Conservation (phyloP, 2,113 vertebrate genomes). For the Grammomys surdaster region DNA sequence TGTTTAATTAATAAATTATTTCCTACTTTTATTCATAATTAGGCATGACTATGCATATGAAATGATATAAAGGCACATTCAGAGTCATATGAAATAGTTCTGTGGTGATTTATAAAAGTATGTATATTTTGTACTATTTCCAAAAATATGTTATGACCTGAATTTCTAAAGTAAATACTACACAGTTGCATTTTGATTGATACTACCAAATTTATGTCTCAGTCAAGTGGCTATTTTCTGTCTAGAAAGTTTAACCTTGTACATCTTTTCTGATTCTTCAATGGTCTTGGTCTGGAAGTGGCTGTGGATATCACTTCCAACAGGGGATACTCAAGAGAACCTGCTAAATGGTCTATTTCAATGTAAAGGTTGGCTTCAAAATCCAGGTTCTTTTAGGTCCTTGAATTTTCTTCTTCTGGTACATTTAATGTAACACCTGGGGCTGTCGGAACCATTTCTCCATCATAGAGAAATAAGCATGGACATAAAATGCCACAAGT, state of each 20-base stretch:
- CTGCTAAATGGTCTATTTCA: background rate
- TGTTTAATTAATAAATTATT: slow-evolving; percentile 19
- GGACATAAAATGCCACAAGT: background rate
- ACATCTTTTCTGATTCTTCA: background rate
- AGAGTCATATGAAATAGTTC: background rate
- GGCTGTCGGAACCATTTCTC: background rate
- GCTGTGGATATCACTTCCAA: background rate
- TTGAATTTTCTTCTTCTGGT: background rate
- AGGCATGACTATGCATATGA: background rate
- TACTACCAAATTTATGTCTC: background rate
- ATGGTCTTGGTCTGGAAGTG: background rate
- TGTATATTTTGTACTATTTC: background rate
- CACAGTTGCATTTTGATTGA: background rate
- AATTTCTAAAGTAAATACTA: background rate
- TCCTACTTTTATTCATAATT: slow-evolving; percentile 12
- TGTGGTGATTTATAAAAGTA: background rate
- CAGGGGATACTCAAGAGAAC: background rate
- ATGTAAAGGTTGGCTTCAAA: background rate
- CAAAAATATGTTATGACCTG: background rate
- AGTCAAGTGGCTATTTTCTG: slow-evolving; percentile 4
- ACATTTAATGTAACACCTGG: background rate
- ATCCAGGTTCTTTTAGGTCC: background rate
- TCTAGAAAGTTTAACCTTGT: background rate
- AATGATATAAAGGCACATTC: background rate
- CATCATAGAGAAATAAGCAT: background rate